Evolutionary conservation across 2,888 invertebrate species (phyloP).

Genomic region (Seira ritae): DNA sequence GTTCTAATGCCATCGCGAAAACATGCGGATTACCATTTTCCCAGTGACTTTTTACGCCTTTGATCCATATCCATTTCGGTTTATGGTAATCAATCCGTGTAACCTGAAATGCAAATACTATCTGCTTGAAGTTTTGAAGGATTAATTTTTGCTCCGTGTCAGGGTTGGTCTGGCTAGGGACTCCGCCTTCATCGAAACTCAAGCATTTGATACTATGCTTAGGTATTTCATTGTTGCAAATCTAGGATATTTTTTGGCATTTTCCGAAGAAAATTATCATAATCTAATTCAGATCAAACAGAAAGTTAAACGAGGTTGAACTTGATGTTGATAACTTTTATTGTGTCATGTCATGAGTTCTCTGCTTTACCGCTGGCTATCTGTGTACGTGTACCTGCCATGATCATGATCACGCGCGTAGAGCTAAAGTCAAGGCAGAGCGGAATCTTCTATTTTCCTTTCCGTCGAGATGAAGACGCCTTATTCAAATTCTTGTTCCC

Average conservation of each 20-base stretch:
- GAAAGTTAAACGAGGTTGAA: background rate
- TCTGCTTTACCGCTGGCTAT: conserved; percentile 7
- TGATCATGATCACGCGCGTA: too few species aligned
- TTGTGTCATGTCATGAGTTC: background rate
- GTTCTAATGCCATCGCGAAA: too few species aligned
- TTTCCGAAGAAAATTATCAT: conserved; percentile 45
- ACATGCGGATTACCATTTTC: too few species aligned
- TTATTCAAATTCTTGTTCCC: conserved; percentile 4
- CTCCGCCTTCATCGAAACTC: conserved; percentile 18
- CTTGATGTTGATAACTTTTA: background rate
- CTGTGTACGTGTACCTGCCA: background rate
- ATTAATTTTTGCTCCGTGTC: background rate
- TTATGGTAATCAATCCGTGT: conserved; percentile 18
- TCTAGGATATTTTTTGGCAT: background rate
- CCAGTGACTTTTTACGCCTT: too few species aligned
- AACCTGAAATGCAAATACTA: conserved; percentile 26
- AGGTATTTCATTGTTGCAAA: background rate
- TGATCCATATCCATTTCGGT: too few species aligned
- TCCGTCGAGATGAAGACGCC: background rate
- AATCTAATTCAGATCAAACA: conserved; percentile 40
- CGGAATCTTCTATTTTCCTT: too few species aligned
- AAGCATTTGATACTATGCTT: too few species aligned
- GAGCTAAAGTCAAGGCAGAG: too few species aligned
- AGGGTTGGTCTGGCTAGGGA: conserved; percentile 10
- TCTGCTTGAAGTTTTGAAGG: background rate